A percentile compares a stretch with the other conserved stretches of the same genome.
Evolutionary conservation across 2,888 invertebrate species (phyloP).

Genomic region (Lissocephala sabroskyi): DNA sequence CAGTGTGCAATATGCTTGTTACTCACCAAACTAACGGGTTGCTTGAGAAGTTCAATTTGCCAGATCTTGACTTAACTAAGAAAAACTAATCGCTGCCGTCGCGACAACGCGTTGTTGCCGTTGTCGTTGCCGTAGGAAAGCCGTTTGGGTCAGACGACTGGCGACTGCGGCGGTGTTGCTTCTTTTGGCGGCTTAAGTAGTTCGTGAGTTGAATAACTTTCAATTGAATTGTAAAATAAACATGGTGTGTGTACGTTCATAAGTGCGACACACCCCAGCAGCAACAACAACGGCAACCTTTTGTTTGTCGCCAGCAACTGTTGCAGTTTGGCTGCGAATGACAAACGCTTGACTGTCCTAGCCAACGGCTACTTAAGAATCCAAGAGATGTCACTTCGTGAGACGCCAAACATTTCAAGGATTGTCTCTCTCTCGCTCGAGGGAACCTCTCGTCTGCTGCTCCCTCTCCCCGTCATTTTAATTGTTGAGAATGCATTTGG

Average conservation of each 20-base stretch:
- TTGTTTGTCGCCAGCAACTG: slow-evolving; percentile 32
- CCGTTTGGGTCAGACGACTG: too few relatives aligned
- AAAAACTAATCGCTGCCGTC: neutral
- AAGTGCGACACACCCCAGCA: slow-evolving; percentile 48
- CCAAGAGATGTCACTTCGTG: slow-evolving; percentile 34
- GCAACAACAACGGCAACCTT: slow-evolving; percentile 25
- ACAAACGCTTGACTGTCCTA: slow-evolving; percentile 1
- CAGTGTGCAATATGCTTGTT: slow-evolving; percentile 3
- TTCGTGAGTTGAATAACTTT: slow-evolving; percentile 68
- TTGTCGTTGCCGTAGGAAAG: too few relatives aligned
- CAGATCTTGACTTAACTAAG: too few relatives aligned
- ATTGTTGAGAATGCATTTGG: slow-evolving; percentile 62
- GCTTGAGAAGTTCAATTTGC: neutral
- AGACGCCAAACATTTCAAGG: slow-evolving; percentile 49
- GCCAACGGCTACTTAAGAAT: slow-evolving; percentile 2
- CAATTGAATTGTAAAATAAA: slow-evolving; percentile 68
- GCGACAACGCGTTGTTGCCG: slow-evolving; percentile 6
- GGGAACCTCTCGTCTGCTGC: neutral
- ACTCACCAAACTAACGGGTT: too few relatives aligned
- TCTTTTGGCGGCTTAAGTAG: slow-evolving; percentile 53
- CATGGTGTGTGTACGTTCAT: slow-evolving; percentile 40
- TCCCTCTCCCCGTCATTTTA: slow-evolving; percentile 24
- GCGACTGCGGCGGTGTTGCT: slow-evolving; percentile 2
- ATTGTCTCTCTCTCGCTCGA: slow-evolving; percentile 45
- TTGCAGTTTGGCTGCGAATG: slow-evolving; percentile 2